Evolutionary conservation across 1,140 invertebrate genomes (phyloP).

Genomic region (Drosophila dunni): DNA sequence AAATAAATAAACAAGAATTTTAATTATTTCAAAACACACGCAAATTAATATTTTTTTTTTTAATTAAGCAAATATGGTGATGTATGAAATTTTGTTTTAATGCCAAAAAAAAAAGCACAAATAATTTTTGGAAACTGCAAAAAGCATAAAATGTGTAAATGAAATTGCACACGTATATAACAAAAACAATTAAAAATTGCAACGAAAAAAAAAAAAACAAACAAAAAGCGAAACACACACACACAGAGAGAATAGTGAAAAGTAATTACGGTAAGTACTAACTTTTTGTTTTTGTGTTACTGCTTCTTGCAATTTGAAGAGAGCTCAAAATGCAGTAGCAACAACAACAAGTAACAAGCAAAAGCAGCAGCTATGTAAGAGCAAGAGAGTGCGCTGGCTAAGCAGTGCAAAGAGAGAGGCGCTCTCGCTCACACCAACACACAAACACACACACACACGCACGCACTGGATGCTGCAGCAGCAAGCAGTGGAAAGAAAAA

Average conservation of each 20-base stretch:
- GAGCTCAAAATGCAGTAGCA: constrained; percentile 26
- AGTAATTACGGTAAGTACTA: constrained; percentile 43
- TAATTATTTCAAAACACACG: constrained; percentile 39
- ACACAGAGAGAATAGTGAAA: constrained; percentile 23
- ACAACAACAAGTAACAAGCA: constrained; percentile 11
- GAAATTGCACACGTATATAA: constrained; percentile 19
- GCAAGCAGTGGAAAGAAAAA: constrained; percentile 12
- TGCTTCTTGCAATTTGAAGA: constrained; percentile 19
- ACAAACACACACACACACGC: constrained; percentile 10
- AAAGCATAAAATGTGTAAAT: background rate
- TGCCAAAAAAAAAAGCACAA: constrained; percentile 20
- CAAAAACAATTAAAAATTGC: constrained; percentile 35
- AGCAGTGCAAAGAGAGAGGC: constrained; percentile 1
- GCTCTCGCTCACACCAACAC: background rate
- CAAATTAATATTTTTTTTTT: background rate
- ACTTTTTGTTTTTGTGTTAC: constrained; percentile 35
- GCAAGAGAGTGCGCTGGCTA: constrained; percentile 20
- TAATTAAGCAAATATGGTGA: constrained; percentile 21
- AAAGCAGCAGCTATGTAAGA: constrained; percentile 11
- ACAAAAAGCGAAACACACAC: constrained; percentile 22
- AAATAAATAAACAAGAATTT: constrained; percentile 43
- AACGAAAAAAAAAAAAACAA: background rate
- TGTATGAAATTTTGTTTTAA: background rate
- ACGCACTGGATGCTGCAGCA: constrained; percentile 29
- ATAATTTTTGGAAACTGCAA: background rate